These are phyloP conservation scores for Patiria pectinifera DNA, from an alignment of 53 echinoderm and acorn worm species.

Conservation along the genomic window DNA sequence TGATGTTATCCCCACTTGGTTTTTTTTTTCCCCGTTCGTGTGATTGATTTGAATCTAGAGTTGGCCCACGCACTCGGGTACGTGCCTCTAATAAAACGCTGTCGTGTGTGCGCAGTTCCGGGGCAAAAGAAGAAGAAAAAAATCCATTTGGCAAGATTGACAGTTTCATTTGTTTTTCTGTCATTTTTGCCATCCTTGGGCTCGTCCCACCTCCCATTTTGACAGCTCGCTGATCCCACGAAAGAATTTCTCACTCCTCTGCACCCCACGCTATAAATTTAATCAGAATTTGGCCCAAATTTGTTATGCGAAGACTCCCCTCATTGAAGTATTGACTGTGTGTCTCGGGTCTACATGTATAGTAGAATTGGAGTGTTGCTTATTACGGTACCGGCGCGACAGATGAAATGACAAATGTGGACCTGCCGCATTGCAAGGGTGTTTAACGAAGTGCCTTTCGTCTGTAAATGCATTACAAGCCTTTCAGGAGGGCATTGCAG, in stretches of 20 bases:
- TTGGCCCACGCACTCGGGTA: neutral
- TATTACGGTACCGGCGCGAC: neutral
- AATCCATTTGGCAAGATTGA: conserved; percentile 25
- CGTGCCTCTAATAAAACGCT: conserved; percentile 22
- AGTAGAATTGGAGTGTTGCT: neutral
- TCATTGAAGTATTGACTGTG: neutral
- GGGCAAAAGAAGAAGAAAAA: neutral
- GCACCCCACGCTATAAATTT: neutral
- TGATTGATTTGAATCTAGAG: conserved; percentile 23
- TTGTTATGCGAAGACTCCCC: neutral
- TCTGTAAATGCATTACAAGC: neutral
- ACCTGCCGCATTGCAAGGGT: neutral
- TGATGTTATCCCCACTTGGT: neutral
- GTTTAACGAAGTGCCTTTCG: neutral
- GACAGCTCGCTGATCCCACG: neutral
- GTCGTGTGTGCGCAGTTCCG: conserved; percentile 4
- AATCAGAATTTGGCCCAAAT: neutral
- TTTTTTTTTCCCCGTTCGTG: neutral
- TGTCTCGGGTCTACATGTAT: neutral
- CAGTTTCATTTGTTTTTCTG: neutral
- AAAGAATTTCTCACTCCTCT: neutral
- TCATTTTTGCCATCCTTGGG: neutral
- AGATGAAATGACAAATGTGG: neutral
- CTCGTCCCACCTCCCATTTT: neutral
- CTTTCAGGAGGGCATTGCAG: neutral